Evolutionary conservation across 2,797 vertebrate genomes (phyloP).

Genomic region (Cryptoblepharus egeriae): DNA sequence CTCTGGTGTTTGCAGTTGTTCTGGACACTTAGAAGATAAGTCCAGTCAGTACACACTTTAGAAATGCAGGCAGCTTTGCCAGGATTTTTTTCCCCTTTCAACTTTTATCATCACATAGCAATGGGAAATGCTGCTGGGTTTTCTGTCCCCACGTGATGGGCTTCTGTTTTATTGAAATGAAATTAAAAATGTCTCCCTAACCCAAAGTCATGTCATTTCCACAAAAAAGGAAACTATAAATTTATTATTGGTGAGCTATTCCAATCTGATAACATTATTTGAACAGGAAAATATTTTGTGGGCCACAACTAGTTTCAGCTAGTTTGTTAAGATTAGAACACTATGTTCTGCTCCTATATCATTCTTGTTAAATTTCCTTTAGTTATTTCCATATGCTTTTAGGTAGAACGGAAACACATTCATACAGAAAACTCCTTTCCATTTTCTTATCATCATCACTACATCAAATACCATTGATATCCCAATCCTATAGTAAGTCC

Average conservation of each 20-base stretch:
- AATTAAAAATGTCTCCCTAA: conserved; percentile 10
- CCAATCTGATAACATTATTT: conserved; percentile 59
- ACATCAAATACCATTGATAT: background rate
- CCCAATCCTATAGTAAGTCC: too few species aligned
- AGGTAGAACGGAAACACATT: background rate
- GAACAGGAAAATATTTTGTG: conserved; percentile 47
- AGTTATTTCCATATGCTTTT: conserved; percentile 57
- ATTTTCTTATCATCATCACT: too few species aligned
- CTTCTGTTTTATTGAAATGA: background rate
- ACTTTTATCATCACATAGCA: too few species aligned
- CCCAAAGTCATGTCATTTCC: conserved; percentile 44
- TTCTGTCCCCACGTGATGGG: background rate
- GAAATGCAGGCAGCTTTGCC: conserved; percentile 23
- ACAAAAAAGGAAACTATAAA: background rate
- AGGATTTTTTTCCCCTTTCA: fast-evolving
- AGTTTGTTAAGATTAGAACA: conserved; percentile 56
- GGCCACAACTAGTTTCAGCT: conserved; percentile 49
- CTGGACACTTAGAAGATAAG: conserved; percentile 27
- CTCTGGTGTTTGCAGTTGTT: conserved; percentile 30
- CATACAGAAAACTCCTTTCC: background rate
- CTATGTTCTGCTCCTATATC: conserved; percentile 69
- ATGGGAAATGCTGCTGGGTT: background rate
- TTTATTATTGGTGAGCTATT: conserved; percentile 46
- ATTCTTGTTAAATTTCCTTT: conserved; percentile 55
- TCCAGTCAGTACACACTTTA: background rate